Evolutionary conservation across 2,888 invertebrate species (phyloP), one percentile per base, ranked within the genome.

Genomic region (Chloromyia formosa): DNA sequence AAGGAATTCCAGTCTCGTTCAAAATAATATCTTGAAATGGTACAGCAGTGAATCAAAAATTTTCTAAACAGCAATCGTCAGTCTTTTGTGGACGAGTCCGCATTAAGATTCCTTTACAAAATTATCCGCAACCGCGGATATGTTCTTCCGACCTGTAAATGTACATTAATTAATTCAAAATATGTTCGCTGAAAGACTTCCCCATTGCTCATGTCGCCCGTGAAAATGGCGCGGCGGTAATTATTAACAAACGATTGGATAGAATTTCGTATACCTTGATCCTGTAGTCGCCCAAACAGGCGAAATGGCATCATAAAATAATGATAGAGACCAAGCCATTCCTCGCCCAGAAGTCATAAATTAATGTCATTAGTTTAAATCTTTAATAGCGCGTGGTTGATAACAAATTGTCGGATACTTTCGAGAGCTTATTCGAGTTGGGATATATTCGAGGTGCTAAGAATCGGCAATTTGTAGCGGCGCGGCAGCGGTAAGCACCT

Each of bases 341-440:
- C 10, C 18, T 10, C 18, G 20, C 10, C 20, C 18, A 56, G 5
- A 61, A 64, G 27, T 61, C 73, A 75, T 76, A 76, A 76, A 75
- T 76, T 76, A 68, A 64, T 72, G 76, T 61, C 76, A 76, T 76
- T 76, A 76, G 75, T 76, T 76, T 76, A 56, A 76, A 76, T 76
- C 76, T 76, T 76, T 76, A 73, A 75, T 76, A 75, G 69, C 27
- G 7, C 60, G 18, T n/a, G 12, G 53, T 61, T 75, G 61, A 71
- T 76, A 73, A 76, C 69, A 74, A 76, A 76, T 76, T 72, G 27
- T 35, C 22, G 22, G 10, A n/a, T n/a, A 60, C 23, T 60, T 60
- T 27, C 23, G n/a, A 3, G 42, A 42, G 42, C 40, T 23, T 42
- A 64, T 64, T 42, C 14, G 35, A 20, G 56, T 20, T 20, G 49